Evolutionary conservation across 2,797 vertebrate genomes (phyloP), one percentile per base, ranked within the genome.

Genomic region (Argya squamiceps): DNA sequence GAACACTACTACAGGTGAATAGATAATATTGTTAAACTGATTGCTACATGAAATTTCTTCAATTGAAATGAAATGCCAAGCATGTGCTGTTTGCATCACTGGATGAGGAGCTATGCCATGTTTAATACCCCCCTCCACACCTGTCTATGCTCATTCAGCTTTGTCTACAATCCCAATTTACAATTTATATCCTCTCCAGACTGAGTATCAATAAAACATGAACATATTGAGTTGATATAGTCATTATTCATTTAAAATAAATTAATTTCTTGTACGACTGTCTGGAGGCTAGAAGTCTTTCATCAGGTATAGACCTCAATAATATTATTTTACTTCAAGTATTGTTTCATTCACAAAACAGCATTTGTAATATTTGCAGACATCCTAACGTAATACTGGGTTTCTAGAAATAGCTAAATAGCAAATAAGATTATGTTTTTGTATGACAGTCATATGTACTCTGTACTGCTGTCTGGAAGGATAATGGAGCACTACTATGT

Each of bases 391-490:
- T 84, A 92, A 90, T 84, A 82, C 8, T 80, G 5, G 15, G 34
- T 84, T 93, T 95, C 83, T 89, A 85, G 86, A 88, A 95, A 91
- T 44, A 86, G 53, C 79, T 90, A 87, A 95, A 95, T 82, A 86
- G 75, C 60, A 95, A 96, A 94, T 93, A 88, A 93, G 95, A 92
- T 96, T 93, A 89, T 67, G 41, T 34, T 85, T 93, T 88, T 96
- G 6, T 67, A 26, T 92, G 81, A 90, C 92, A 80, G 74, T 92
- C 60, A 47, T 82, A 81, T 49, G 53, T 67, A 76, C 50, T 84
- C 63, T 47, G 26, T 92, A 44, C 37, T 62, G 10, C 94, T 93
- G 59, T 94, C 22, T 88, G 73, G 12, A 77, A 96, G 75, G 75
- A 94, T 96, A 95, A 93, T 81, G 60, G 84, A 90, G 62, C 70